Conservation (phyloP, 2,888 invertebrate species). For the Digitonthophagus gazella region DNA sequence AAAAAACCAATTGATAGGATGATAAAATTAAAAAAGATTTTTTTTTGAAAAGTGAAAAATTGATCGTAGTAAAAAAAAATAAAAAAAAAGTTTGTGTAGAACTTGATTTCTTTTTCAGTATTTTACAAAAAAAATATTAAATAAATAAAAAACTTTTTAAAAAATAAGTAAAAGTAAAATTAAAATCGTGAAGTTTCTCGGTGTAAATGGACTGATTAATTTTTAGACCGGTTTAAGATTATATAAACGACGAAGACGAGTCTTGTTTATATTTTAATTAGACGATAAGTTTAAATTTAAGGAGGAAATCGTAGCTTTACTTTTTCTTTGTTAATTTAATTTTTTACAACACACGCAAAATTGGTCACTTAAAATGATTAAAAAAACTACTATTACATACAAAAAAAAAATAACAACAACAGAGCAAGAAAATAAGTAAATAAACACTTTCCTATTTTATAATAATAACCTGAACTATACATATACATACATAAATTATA, state of each 20-base stretch:
- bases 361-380: too few species aligned
- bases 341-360: too few species aligned
- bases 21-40: too few species aligned
- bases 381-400: background rate
- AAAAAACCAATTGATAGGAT: too few species aligned
- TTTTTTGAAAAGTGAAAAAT: too few species aligned
- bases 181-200: background rate
- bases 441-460: background rate
- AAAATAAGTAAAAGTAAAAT: background rate
- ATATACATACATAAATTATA: conserved; percentile 14
- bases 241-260: background rate
- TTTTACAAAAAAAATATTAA: background rate
- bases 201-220: background rate
- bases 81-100: background rate
- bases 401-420: background rate
- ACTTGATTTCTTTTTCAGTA: background rate
- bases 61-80: too few species aligned
- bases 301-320: too few species aligned
- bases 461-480: background rate
- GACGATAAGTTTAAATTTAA: too few species aligned
- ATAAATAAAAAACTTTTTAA: too few species aligned
- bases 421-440: background rate
- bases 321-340: too few species aligned
- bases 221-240: too few species aligned
- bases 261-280: too few species aligned